phyloP scores from a whole-genome alignment of 30 jellyfish, hydroid and myxozoan genomes.

The Hydractinia echinata region DNA sequence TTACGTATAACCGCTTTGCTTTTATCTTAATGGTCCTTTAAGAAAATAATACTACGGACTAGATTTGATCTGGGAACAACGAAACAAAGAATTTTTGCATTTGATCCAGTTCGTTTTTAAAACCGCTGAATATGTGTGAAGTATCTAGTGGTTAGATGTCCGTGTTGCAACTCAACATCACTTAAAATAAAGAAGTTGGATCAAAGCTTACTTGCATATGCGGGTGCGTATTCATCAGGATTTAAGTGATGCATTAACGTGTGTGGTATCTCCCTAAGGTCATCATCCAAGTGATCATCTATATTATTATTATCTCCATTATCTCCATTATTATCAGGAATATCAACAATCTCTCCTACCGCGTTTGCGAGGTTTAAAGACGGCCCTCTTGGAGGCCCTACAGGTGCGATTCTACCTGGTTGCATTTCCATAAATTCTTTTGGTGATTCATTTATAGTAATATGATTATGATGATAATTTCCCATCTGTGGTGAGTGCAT shows the following conservation, averaged over 20 bases:
- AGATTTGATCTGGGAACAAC: too few species aligned
- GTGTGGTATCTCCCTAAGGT: conserved; percentile 22
- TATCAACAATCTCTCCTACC: conserved; percentile 28
- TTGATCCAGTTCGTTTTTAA: too few species aligned
- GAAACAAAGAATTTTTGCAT: too few species aligned
- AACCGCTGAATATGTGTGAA: too few species aligned
- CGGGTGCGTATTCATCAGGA: conserved; percentile 16
- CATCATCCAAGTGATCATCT: background rate
- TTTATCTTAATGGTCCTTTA: too few species aligned
- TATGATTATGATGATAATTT: background rate
- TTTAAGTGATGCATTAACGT: conserved; percentile 7
- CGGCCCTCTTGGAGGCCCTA: conserved; percentile 6
- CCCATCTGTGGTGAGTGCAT: conserved; percentile 10
- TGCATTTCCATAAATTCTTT: conserved; percentile 19
- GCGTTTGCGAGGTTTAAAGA: conserved; percentile 13
- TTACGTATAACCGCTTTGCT: too few species aligned
- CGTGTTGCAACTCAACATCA: too few species aligned
- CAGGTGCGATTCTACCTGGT: conserved; percentile 18
- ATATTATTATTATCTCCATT: background rate
- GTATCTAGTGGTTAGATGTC: too few species aligned
- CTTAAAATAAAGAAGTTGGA: too few species aligned
- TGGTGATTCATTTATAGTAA: conserved; percentile 4
- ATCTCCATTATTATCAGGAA: conserved; percentile 8
- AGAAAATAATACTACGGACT: too few species aligned
- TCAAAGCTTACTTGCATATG: conserved; percentile 6